A percentile compares a stretch with the other conserved stretches of the same genome.
Conservation (phyloP, 2,888 invertebrate species). For the Linhomoeus sp. region DNA sequence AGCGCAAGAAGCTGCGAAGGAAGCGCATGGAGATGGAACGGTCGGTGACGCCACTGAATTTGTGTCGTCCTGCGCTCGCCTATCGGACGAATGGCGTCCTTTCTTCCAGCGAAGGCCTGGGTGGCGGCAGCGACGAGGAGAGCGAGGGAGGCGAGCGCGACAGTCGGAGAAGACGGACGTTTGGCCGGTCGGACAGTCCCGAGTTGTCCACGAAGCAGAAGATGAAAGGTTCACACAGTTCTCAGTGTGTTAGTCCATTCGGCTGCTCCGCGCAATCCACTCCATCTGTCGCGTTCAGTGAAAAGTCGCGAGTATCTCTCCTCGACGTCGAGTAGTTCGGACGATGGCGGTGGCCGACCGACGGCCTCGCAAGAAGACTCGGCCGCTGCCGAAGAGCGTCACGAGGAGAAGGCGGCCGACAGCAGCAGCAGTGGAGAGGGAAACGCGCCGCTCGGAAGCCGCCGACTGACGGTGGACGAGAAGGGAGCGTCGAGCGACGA, state of each 20-base stretch:
- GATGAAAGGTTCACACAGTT: not conserved
- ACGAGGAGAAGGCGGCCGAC: constrained; percentile 10
- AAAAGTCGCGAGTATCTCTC: too few species aligned
- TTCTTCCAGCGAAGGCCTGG: not conserved
- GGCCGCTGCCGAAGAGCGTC: too few species aligned
- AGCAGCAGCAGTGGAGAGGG: constrained; percentile 2
- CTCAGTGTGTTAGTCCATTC: too few species aligned
- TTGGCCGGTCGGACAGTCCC: too few species aligned
- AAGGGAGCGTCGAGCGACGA: too few species aligned
- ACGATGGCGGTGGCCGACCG: too few species aligned
- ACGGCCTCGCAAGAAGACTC: not conserved
- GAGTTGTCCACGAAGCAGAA: not conserved
- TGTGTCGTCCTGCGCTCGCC: not conserved
- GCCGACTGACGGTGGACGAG: too few species aligned
- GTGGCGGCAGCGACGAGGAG: not conserved
- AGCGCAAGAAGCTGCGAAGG: not conserved
- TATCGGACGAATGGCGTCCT: too few species aligned
- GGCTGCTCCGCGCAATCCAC: too few species aligned
- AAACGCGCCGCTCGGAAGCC: not conserved
- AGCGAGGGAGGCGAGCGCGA: not conserved
- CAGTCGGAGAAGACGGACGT: too few species aligned
- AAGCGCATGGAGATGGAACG: not conserved
- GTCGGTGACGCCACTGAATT: not conserved
- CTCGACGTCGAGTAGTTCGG: too few species aligned
- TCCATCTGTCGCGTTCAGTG: too few species aligned